Evolutionary conservation across 2,797 vertebrate genomes (phyloP), one percentile per base, ranked within the genome.

Genomic region (Liparis tanakae): DNA sequence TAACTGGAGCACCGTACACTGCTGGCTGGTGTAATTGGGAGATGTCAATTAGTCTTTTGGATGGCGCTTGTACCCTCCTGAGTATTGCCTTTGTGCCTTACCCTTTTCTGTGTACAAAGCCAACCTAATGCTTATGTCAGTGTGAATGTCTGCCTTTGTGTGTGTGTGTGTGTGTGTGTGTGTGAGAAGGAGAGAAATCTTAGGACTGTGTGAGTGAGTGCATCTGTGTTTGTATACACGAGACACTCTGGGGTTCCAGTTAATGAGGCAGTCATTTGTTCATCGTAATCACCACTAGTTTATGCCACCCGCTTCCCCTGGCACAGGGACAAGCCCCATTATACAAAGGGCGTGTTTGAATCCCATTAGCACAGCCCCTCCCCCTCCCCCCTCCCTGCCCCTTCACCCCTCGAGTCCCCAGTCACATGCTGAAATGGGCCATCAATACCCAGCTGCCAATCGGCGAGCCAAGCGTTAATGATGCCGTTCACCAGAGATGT

Each of bases 1-100:
- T 86, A 86, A 90, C 87, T 83, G 85, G 70, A 83, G 84, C 83
- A 76, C 74, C 83, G 79, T 54, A 44, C 82, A 83, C 79, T 59
- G 73, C 59, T 88, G 80, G 82, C 85, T 89, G 73, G 79, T 87
- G 75, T 85, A 89, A 90, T 83, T 86, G 89, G 87, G 86, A 87
- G 64, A 82, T 91, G 91, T 89, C 93, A 92, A 93, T 93, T 91
- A 90, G 89, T 85, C 87, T 76, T 80, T 86, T 92, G 90, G 90
- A 92, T 81, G 81, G 85, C 79, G 89, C 86, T 84, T 88, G 89
- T 90, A 84, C 64, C 72, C 89, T 91, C 90, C 78, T 57, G 89
- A 86, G 89, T 46, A 81, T 83, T 78, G 78, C 74, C 64, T 90
- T 91, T 92, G 91, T 92, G 80, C 18, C 57, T 59, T 91, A 87